Conservation (phyloP, 1,140 invertebrate genomes). For the Piezodorus guildinii region DNA sequence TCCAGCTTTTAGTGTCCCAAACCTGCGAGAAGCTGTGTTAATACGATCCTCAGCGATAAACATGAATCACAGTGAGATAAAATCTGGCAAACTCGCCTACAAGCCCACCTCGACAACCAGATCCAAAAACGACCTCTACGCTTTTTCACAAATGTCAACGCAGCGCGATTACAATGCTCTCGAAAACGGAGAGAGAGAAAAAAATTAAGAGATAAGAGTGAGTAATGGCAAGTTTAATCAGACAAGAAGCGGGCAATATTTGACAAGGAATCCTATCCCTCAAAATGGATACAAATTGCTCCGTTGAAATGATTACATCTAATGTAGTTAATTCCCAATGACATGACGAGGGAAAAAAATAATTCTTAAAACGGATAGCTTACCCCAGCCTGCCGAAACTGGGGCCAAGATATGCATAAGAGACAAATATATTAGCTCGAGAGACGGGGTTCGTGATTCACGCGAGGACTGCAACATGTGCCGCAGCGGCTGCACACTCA, state of each 20-base stretch:
- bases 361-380: background rate
- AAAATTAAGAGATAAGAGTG: background rate
- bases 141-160: conserved; percentile 5
- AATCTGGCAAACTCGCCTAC: no score
- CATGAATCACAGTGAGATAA: no score
- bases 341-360: background rate
- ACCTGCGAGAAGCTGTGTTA: no score
- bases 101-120: background rate
- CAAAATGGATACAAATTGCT: background rate
- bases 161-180: background rate
- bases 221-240: background rate
- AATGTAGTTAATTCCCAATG: background rate
- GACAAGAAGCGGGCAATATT: background rate
- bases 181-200: background rate
- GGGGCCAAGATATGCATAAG: background rate
- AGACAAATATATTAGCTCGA: background rate
- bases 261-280: background rate
- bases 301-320: conserved; percentile 6
- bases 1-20: no score
- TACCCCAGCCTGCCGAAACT: background rate
- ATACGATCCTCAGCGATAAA: no score
- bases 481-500: no score
- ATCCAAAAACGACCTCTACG: background rate
- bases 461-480: no score
- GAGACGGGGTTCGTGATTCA: background rate